Base-by-base conservation (phyloP, 1,140 invertebrate species). In the Leptoteleia sp. region DNA sequence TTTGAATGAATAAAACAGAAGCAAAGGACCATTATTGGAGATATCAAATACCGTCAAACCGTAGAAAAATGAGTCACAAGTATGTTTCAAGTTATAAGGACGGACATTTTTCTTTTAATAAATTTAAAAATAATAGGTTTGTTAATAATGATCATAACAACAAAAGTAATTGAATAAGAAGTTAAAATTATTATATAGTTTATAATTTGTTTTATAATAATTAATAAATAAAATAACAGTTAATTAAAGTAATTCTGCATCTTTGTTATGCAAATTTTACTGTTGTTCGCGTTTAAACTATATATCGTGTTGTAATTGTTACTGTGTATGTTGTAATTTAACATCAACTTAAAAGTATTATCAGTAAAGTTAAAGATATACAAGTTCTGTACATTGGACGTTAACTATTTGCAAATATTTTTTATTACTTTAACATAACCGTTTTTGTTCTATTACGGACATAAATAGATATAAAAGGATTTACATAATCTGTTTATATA, bases 1-100 rank as follows among this genome's bases (percentile, higher is more conserved):
- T 37, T 47, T 37, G 57, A 61, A 27, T 29, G 22, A 48, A 13
- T 13, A 13, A 1, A 9, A 0, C 38, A 11, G 31, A 62, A 40
- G 15, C 12, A 40, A 8, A 15, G 31, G 16, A 50, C 22, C 57
- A 31, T 62, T 62, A 62, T 50, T 50, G 31, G 13, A 38, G 45
- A 48, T 40, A 50, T 50, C 45, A 38, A 50, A 50, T 62, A 29
- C 45, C 33, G 59, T 27, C 59, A 50, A 50, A 48, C 1, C 33
- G 17, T 22, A 35, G 45, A 62, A 62, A 62, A 62, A 50, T 38
- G 59, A 29, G 13, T 42, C 7, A 6, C 9, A 27, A 59, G 38
- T 62, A 50, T 50, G 42, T 19, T 40, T 29, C 43, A 4, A 3
- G 5, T 47, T 35, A 19, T 38, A 62, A 37, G 40, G 45, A 62